Base-by-base conservation (phyloP, 2,888 invertebrate genomes). In the Phalera bucephala region DNA sequence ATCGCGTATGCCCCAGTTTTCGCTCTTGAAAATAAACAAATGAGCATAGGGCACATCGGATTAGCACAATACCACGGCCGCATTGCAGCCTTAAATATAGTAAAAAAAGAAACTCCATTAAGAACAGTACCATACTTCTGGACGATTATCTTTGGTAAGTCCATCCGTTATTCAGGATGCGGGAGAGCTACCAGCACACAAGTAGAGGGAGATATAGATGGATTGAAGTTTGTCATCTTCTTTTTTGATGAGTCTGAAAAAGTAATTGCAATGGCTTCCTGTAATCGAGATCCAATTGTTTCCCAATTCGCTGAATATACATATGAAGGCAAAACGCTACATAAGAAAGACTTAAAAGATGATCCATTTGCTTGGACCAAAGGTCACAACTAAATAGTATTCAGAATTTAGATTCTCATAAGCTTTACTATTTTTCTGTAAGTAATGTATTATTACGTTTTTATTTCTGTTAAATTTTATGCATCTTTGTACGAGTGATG, bases 21-120 rank as follows among this genome's bases (percentile, higher is more conserved):
- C 62, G 91, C 92, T 0, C 79, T 90, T 32, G 85, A 88, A 23
- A 91, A 93, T 52, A 67, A 82, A 40, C 91, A 92, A 27, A 92
- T 93, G 44, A 92, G 93, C 28, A 96, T 99, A 54, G 97, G 97
- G 1, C 99, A 99, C 75, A 96, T 95, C 82, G 95, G 96, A 30
- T 90, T 99, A 69, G 96, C 99, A 0, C 96, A 97, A 64, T 95
- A 96, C 72, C 99, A 99, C 73, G 99, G 98, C 0, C 92, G 93
- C 47, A 91, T 95, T 15, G 98, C 97, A 1, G 98, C 95, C 1
- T 81, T 95, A 39, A 97, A 96, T 79, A 97, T 99, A 87, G 74
- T 94, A 9, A 95, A 93, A 28, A 93, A 93, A 49, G 80, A 88
- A 19, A 90, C 90, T 3, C 83, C 92, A 1, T 70, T 95, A 33